Evolutionary conservation across 1,140 invertebrate genomes (phyloP), one percentile per base, ranked within the genome.

Genomic region (Helicorthomorpha holstii): DNA sequence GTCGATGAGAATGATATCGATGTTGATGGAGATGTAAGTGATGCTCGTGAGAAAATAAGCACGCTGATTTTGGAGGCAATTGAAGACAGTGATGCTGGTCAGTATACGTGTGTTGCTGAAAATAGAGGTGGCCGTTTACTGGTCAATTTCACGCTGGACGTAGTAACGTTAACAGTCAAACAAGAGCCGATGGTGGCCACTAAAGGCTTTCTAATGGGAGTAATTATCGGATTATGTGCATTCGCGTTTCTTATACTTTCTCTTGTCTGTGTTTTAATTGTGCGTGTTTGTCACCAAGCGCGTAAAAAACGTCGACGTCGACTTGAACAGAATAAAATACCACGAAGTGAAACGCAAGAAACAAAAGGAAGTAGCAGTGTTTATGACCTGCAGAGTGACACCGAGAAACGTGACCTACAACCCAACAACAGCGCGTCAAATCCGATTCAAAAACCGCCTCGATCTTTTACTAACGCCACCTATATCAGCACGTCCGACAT

Each of bases 91-190:
- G 89, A 95, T 64, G 82, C 83, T 27, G 85, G 80, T 25, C 84
- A 88, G 58, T 94, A 94, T 69, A 82, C 83, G 60, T 95, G 91
- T 65, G 79, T 87, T 0, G 88, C 87, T 14, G 84, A 89, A 62
- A 96, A 96, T 66, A 76, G 82, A 49, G 89, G 85, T 7, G 93
- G 92, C 1, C 84, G 80, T 61, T 82, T 85, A n/a, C 83, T 88
- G 68, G 82, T 84, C 1, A 92, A 92, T 64, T 90, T 89, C 60
- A 91, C 87, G 3, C 69, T 92, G 12, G 80, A 84, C 60, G 82
- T 92, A 34, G 16, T 34, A 3, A 63, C 66, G 14, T 60, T 66
- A 14, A 63, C 44, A 7, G 19, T 7, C 4, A 4, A 22, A 4
- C 44, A 21, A 46, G 25, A 4, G 7, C 25, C 44, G 4, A 19